Conservation (phyloP, 2,888 invertebrate species). For the Chironomus riparius region DNA sequence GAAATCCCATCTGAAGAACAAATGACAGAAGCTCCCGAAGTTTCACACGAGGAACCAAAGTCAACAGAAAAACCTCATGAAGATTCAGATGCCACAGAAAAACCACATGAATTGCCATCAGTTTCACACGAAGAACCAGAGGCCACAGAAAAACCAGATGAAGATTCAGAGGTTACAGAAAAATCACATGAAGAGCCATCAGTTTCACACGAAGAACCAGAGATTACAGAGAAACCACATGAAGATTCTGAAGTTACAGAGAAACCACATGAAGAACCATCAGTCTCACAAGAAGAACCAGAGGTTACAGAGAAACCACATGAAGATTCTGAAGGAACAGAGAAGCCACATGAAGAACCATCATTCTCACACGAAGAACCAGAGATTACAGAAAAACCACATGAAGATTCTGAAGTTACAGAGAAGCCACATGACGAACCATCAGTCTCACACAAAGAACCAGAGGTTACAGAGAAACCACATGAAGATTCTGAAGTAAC, state of each 20-base stretch:
- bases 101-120: not conserved
- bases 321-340: not conserved
- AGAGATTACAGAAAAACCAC: not conserved
- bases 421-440: not conserved
- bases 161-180: not conserved
- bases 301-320: not conserved
- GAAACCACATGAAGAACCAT: not conserved
- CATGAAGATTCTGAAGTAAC: not conserved
- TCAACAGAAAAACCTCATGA: not conserved
- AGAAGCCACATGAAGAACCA: not conserved
- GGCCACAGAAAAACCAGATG: not conserved
- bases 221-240: constrained; percentile 22
- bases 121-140: not conserved
- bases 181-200: not conserved
- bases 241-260: not conserved
- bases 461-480: not conserved
- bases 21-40: not conserved
- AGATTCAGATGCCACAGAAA: not conserved
- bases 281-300: constrained; percentile 29
- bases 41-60: not conserved
- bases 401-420: not conserved
- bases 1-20: not conserved
- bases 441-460: not conserved
- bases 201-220: constrained; percentile 18
- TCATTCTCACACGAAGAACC: not conserved